Percentiles rank a stretch among this genome's conserved stretches.
phyloP scores from a whole-genome alignment of 2,888 invertebrate species.

The Gastracanthus pulcherrimus region DNA sequence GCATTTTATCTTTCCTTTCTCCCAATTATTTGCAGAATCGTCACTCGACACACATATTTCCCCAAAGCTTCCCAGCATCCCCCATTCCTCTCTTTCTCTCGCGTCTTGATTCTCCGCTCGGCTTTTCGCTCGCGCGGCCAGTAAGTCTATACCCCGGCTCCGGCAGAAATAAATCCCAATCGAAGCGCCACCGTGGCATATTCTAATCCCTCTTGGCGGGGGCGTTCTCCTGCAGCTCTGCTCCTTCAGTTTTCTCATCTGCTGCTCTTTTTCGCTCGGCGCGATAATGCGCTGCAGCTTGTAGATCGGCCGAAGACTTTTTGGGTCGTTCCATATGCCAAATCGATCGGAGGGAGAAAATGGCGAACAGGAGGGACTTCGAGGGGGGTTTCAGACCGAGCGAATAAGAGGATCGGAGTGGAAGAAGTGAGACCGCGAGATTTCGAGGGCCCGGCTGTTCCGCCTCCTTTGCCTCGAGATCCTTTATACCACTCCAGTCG shows the following conservation, averaged over 20 bases:
- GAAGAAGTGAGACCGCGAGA: slow-evolving; percentile 37
- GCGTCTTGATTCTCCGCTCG: background rate
- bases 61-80: background rate
- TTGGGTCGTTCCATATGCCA: slow-evolving; percentile 62
- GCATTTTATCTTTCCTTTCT: background rate
- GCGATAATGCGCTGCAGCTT: slow-evolving; percentile 35
- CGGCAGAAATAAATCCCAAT: slow-evolving; percentile 64
- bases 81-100: background rate
- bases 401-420: background rate
- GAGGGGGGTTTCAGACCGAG: background rate
- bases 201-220: slow-evolving; percentile 62
- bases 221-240: background rate
- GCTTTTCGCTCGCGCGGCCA: background rate
- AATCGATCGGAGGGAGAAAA: slow-evolving; percentile 47
- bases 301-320: slow-evolving; percentile 49
- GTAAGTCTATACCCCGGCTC: slow-evolving; percentile 53
- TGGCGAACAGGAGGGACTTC: background rate
- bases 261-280: slow-evolving; percentile 14
- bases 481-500: background rate
- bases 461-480: background rate
- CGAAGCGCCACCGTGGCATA: slow-evolving; percentile 60
- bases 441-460: slow-evolving; percentile 36
- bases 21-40: background rate
- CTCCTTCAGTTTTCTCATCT: slow-evolving; percentile 43
- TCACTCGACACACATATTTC: slow-evolving; percentile 32